Evolutionary conservation across 2,113 vertebrate genomes (phyloP).

Genomic region (Aphyosemion australe): DNA sequence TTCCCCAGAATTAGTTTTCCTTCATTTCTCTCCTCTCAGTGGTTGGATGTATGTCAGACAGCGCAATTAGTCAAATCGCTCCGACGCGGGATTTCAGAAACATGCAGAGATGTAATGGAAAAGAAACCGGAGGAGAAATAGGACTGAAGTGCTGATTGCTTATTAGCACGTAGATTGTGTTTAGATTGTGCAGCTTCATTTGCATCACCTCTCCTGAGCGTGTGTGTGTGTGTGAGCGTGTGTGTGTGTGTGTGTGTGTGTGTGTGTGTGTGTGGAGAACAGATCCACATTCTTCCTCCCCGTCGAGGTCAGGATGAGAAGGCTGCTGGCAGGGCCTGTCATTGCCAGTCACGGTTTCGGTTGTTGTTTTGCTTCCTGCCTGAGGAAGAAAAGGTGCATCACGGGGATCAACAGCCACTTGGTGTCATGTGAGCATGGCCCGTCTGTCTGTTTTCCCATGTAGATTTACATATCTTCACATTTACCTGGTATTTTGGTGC

Average conservation of each 20-base stretch:
- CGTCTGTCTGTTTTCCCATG: slow-evolving; percentile 39
- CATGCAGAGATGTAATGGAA: slow-evolving; percentile 44
- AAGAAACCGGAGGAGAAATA: slow-evolving; percentile 2
- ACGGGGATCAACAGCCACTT: slow-evolving; percentile 57
- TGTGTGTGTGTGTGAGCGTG: slow-evolving; percentile 3
- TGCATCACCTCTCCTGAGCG: slow-evolving; percentile 3
- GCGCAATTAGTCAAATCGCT: slow-evolving; percentile 72
- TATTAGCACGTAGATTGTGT: slow-evolving; percentile 63
- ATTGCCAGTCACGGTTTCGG: slow-evolving; percentile 68
- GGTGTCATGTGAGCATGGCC: slow-evolving; percentile 50
- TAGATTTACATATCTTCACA: slow-evolving; percentile 42
- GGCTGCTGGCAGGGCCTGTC: slow-evolving; percentile 70
- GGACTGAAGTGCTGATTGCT: slow-evolving; percentile 56
- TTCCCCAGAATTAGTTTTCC: slow-evolving; percentile 55
- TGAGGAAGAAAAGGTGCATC: slow-evolving; percentile 66
- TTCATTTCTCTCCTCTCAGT: slow-evolving; percentile 28
- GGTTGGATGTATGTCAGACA: slow-evolving; percentile 59
- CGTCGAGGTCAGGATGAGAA: slow-evolving; percentile 69
- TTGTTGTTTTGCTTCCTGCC: slow-evolving; percentile 70
- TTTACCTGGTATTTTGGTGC: slow-evolving; percentile 34
- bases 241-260: neutral
- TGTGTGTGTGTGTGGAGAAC: slow-evolving; percentile 2
- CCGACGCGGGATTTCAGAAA: slow-evolving; percentile 50
- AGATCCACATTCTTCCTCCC: slow-evolving; percentile 23
- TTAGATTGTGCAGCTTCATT: slow-evolving; percentile 45